Percentiles rank a stretch among this genome's conserved stretches.
Conservation (phyloP, 1,140 invertebrate species). For the Drosophila bipectinata region DNA sequence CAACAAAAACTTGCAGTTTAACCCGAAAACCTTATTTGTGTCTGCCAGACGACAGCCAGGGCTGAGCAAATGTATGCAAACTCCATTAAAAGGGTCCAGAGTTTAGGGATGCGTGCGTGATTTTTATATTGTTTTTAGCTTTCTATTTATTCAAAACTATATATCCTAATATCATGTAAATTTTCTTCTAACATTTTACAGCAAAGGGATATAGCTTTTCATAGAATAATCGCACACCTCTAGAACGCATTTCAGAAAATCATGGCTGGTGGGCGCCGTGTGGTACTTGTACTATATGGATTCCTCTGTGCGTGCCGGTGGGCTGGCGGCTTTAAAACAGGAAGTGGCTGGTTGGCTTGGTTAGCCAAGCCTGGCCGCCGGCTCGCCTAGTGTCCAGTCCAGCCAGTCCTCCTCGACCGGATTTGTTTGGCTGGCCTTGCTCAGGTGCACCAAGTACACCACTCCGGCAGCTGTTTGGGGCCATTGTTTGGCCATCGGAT, state of each 20-base stretch:
- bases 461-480: conserved; percentile 68
- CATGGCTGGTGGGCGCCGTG: conserved; percentile 8
- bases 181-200: no score
- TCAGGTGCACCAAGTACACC: conserved; percentile 67
- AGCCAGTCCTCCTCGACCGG: conserved; percentile 21
- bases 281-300: conserved; percentile 20
- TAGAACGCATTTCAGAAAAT: conserved; percentile 37
- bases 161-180: background rate
- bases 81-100: conserved; percentile 25
- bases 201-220: background rate
- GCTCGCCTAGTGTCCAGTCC: conserved; percentile 40
- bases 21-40: conserved; percentile 78
- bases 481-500: conserved; percentile 77
- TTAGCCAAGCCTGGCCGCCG: conserved; percentile 67
- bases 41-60: conserved; percentile 33
- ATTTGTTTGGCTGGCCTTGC: conserved; percentile 48
- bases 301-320: conserved; percentile 40
- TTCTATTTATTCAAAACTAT: no score
- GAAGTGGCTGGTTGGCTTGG: conserved; percentile 81
- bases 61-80: conserved; percentile 45
- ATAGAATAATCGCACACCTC: conserved; percentile 30
- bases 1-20: conserved; percentile 80
- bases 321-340: conserved; percentile 70
- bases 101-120: conserved; percentile 36
- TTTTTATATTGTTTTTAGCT: background rate